Evolutionary conservation across 2,888 invertebrate species (phyloP).

Genomic region (Peribatodes rhomboidaria): DNA sequence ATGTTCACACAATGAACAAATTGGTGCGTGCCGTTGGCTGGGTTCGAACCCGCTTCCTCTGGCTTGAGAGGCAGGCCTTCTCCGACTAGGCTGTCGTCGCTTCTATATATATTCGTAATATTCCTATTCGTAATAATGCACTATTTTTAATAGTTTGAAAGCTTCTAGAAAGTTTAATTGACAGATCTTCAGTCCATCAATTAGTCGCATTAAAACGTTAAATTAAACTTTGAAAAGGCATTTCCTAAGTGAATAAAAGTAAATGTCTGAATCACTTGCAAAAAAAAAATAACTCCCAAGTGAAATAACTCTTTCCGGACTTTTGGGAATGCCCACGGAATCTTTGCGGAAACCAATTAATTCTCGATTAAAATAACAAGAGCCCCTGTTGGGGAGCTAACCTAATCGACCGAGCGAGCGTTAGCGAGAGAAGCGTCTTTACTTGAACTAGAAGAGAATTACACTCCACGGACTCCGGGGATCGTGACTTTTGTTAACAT

Average conservation of each 20-base stretch:
- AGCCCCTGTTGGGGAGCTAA: slow-evolving; percentile 1
- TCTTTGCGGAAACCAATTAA: slow-evolving; percentile 38
- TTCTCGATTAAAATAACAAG: slow-evolving; percentile 38
- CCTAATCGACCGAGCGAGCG: no score
- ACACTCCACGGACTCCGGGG: no score
- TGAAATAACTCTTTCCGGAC: slow-evolving; percentile 34
- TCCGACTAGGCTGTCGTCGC: no score
- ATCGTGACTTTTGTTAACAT: no score
- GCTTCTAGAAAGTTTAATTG: not conserved
- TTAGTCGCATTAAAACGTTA: slow-evolving; percentile 1
- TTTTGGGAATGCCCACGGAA: slow-evolving; percentile 30
- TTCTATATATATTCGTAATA: no score
- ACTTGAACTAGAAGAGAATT: no score
- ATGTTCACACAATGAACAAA: no score
- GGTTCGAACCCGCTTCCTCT: no score
- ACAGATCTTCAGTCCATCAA: not conserved
- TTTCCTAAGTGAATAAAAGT: slow-evolving; percentile 20
- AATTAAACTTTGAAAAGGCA: slow-evolving; percentile 11
- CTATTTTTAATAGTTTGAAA: not conserved
- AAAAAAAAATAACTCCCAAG: slow-evolving; percentile 35
- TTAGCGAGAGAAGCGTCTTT: no score
- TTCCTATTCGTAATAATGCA: no score
- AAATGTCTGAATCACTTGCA: slow-evolving; percentile 31
- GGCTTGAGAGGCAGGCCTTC: no score
- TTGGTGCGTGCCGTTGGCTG: no score